phyloP scores from a whole-genome alignment of 2,113 vertebrate species.

The Hepsetus odoe region DNA sequence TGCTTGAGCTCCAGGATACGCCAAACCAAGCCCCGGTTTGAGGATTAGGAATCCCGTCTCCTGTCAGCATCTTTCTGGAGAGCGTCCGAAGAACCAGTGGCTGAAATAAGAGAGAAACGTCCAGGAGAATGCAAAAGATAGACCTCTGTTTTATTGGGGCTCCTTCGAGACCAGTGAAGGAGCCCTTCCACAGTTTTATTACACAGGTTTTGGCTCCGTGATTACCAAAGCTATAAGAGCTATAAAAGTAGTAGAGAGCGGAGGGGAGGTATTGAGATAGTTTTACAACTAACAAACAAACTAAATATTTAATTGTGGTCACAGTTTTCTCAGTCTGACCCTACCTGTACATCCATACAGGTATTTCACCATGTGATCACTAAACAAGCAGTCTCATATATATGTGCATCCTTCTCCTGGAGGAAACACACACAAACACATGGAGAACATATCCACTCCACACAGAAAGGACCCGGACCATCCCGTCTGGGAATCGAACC shows the following conservation, averaged over 20 bases:
- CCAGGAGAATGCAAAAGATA: neutral
- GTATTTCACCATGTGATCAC: too few species aligned
- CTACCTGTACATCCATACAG: too few species aligned
- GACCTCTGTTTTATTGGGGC: neutral
- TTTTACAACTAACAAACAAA: neutral
- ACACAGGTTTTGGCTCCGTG: neutral
- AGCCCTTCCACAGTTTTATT: neutral
- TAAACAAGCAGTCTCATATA: too few species aligned
- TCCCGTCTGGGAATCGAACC: too few species aligned
- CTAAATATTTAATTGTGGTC: neutral
- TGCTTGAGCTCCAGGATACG: constrained; percentile 21
- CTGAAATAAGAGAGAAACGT: neutral
- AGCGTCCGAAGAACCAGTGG: neutral
- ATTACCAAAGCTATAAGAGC: neutral
- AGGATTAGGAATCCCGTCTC: constrained; percentile 7
- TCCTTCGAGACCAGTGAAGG: neutral
- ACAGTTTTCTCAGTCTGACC: too few species aligned
- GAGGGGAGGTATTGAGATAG: neutral
- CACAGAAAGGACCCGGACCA: too few species aligned
- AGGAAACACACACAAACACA: too few species aligned
- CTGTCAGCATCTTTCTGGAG: neutral
- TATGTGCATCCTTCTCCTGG: too few species aligned
- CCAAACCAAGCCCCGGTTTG: neutral
- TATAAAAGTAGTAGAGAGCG: neutral
- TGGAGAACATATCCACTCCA: too few species aligned